phyloP scores from a whole-genome alignment of 2,113 vertebrate genomes.

The Talpa occidentalis region DNA sequence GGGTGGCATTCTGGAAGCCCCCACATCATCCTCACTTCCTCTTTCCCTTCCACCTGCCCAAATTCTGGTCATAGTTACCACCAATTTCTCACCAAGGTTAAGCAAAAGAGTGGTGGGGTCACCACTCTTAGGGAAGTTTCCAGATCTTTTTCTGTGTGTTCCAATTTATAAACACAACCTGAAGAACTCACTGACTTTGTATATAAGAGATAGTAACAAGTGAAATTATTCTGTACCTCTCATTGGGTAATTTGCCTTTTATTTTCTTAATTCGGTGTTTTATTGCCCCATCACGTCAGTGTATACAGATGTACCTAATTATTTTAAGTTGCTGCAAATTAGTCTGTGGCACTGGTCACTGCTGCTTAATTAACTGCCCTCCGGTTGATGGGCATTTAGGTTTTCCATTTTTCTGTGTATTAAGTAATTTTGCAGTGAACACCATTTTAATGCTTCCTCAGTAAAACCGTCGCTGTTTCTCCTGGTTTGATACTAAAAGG shows the following conservation, averaged over 20 bases:
- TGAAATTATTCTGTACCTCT: background rate
- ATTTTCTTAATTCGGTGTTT: background rate
- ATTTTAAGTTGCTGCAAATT: background rate
- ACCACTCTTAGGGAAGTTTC: background rate
- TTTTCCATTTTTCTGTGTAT: background rate
- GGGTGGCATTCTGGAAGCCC: no score
- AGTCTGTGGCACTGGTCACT: no score
- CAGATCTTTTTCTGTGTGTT: background rate
- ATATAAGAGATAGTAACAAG: no score
- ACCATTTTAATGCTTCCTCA: background rate
- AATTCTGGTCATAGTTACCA: background rate
- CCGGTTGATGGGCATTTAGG: background rate
- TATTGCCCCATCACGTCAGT: accelerated
- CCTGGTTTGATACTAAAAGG: background rate
- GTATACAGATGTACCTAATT: background rate
- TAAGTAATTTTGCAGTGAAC: background rate
- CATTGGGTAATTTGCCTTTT: background rate
- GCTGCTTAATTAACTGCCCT: background rate
- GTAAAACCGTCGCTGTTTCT: background rate
- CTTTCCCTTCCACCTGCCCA: no score
- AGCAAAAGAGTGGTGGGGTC: background rate
- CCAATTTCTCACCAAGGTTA: background rate
- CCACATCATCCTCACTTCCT: background rate
- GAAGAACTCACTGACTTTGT: no score
- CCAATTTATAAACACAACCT: background rate